Percentiles rank a stretch among this genome's conserved stretches.
phyloP scores from a whole-genome alignment of 2,888 invertebrate species.

The Syritta pipiens region DNA sequence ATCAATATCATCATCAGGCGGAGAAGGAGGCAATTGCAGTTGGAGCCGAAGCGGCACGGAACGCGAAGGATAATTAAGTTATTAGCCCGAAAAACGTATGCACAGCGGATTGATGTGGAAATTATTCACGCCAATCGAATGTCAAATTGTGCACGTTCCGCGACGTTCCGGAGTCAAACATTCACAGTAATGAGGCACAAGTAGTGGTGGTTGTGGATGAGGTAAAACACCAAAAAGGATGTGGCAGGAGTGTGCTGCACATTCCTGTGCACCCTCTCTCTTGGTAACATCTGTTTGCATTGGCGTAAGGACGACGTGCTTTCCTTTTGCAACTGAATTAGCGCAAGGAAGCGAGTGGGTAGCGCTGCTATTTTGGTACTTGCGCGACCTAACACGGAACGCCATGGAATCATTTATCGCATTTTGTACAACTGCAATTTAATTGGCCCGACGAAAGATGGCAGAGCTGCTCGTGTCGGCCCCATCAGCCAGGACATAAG shows the following conservation, averaged over 20 bases:
- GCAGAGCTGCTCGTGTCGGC: not conserved
- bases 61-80: slow-evolving; percentile 65
- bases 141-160: slow-evolving; percentile 68
- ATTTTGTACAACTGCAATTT: slow-evolving; percentile 39
- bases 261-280: slow-evolving; percentile 4
- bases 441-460: slow-evolving; percentile 10
- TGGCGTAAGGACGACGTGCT: slow-evolving; percentile 39
- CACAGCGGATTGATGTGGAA: slow-evolving; percentile 65
- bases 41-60: slow-evolving; percentile 42
- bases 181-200: slow-evolving; percentile 59
- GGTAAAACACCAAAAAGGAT: slow-evolving; percentile 2
- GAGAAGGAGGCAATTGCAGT: slow-evolving; percentile 22
- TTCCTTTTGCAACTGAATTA: slow-evolving; percentile 12
- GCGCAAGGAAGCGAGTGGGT: slow-evolving; percentile 1
- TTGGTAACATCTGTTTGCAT: slow-evolving; percentile 30
- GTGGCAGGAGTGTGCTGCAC: slow-evolving; percentile 18
- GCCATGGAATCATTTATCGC: slow-evolving; percentile 22
- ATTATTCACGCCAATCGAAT: slow-evolving; percentile 70
- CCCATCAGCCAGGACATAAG: slow-evolving; percentile 6
- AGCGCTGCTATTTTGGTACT: slow-evolving; percentile 11
- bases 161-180: slow-evolving; percentile 61
- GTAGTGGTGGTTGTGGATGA: slow-evolving; percentile 17
- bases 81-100: slow-evolving; percentile 61
- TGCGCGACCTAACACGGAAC: slow-evolving; percentile 18
- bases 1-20: slow-evolving; percentile 44